Percentiles rank a stretch among this genome's conserved stretches.
Conservation (phyloP, 2,888 invertebrate genomes). For the Argyresthia albistria region DNA sequence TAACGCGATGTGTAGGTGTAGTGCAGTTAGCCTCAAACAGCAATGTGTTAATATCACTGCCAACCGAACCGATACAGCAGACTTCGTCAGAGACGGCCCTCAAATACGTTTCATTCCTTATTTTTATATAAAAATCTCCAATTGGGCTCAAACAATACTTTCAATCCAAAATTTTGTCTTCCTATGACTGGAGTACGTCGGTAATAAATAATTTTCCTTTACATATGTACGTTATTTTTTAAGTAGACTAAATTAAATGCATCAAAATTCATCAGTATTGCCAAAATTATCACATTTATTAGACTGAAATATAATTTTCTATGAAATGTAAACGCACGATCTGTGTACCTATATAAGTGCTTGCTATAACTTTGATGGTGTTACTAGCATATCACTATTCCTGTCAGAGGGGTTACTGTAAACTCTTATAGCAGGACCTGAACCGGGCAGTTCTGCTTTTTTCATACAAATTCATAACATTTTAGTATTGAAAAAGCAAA, state of each 20-base stretch:
- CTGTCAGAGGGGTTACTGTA: too few species aligned
- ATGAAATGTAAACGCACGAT: constrained; percentile 2
- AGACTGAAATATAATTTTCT: constrained; percentile 47
- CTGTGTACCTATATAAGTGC: not conserved
- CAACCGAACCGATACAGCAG: too few species aligned
- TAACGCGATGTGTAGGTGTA: not conserved
- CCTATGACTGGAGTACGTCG: constrained; percentile 43
- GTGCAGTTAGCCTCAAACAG: not conserved
- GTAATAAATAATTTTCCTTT: constrained; percentile 22
- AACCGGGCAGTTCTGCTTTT: too few species aligned
- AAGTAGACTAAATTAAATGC: constrained; percentile 25
- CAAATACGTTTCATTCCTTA: not conserved
- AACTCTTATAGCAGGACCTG: too few species aligned
- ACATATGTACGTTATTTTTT: constrained; percentile 31
- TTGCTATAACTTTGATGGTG: not conserved
- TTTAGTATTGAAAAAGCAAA: too few species aligned
- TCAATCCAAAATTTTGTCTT: constrained; percentile 29
- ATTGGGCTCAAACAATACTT: constrained; percentile 4
- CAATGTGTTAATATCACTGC: too few species aligned
- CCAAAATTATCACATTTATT: constrained; percentile 66
- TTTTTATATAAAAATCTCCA: not conserved
- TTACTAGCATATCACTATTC: constrained; percentile 9
- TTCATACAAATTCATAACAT: too few species aligned
- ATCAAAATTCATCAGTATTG: constrained; percentile 59
- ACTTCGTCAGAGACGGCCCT: too few species aligned